Evolutionary conservation across 2,113 vertebrate genomes (phyloP).

Genomic region (Crotalus tigris): DNA sequence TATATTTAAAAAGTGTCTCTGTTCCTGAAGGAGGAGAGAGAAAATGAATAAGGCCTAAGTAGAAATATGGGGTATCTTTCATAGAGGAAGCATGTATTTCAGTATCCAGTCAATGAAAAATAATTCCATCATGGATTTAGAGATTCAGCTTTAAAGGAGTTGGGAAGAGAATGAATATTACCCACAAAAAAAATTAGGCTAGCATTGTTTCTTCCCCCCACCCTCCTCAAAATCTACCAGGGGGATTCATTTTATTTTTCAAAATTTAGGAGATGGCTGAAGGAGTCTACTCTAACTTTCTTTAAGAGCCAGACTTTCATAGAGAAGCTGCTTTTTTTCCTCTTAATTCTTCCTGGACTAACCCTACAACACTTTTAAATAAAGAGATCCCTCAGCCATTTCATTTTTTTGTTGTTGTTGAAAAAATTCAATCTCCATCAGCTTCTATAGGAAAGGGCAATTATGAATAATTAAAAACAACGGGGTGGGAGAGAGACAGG

Average conservation of each 20-base stretch:
- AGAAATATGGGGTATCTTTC: not conserved
- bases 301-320: not conserved
- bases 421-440: not conserved
- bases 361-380: not conserved
- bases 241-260: not conserved
- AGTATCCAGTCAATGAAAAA: not conserved
- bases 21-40: not conserved
- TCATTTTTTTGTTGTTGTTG: not conserved
- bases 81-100: not conserved
- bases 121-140: not conserved
- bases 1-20: no score
- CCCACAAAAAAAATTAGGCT: not conserved
- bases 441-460: not conserved
- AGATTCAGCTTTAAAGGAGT: not conserved
- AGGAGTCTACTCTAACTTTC: not conserved
- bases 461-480: not conserved
- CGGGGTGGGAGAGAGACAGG: not conserved
- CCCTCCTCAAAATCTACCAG: not conserved
- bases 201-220: not conserved
- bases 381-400: not conserved
- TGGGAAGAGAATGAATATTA: not conserved
- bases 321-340: not conserved
- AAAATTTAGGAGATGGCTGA: not conserved
- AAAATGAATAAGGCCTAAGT: not conserved
- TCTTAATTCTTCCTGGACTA: not conserved